phyloP scores from a whole-genome alignment of 2,888 invertebrate species.

The Lasioglossum oenotherae region DNA sequence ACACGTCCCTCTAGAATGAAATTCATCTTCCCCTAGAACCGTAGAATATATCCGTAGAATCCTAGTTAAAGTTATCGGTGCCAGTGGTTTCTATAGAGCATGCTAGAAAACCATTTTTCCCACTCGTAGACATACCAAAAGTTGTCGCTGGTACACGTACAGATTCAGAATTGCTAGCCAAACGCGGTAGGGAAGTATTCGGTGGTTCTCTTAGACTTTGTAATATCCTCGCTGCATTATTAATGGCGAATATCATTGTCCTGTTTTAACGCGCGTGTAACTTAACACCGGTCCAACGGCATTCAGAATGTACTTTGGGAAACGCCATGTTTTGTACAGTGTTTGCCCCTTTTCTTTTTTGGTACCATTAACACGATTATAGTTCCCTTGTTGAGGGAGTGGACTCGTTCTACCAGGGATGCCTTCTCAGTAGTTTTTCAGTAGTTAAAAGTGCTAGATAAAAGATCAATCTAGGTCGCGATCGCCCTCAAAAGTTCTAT shows the following conservation, averaged over 20 bases:
- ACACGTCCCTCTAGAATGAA: not conserved
- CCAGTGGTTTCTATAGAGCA: no score
- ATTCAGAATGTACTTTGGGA: not conserved
- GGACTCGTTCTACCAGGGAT: no score
- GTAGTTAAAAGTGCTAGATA: no score
- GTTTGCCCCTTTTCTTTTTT: not conserved
- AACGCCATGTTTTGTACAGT: not conserved
- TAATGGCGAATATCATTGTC: constrained; percentile 18
- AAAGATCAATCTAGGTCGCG: no score
- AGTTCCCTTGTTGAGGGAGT: no score
- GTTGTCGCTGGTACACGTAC: not conserved
- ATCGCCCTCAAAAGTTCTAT: no score
- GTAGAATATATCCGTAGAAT: no score
- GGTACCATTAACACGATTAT: no score
- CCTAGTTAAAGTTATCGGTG: no score
- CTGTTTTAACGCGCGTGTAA: constrained; percentile 12
- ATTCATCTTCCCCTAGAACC: no score
- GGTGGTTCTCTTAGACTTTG: constrained; percentile 9
- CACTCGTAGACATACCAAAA: not conserved
- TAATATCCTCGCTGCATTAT: constrained; percentile 21
- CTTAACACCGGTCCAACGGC: constrained; percentile 6
- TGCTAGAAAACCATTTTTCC: not conserved
- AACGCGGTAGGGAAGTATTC: not conserved
- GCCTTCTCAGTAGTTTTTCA: no score
- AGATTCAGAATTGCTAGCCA: constrained; percentile 9